phyloP scores from a whole-genome alignment of 2,888 invertebrate species.

The Sinodicranocentrus sp. region DNA sequence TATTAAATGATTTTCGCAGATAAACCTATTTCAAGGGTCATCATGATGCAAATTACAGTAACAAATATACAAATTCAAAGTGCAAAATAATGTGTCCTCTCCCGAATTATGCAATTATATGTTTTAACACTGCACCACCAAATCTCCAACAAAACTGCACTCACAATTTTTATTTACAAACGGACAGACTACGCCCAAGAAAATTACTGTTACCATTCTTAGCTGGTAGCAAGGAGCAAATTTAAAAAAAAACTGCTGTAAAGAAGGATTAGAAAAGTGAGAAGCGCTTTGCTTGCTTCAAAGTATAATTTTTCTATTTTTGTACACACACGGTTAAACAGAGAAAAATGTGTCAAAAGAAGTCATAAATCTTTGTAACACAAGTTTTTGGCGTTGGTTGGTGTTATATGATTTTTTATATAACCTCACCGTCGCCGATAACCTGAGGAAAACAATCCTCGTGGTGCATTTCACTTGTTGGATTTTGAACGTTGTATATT shows the following conservation, averaged over 20 bases:
- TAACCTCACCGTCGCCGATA: no score
- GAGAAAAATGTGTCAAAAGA: slow-evolving; percentile 7
- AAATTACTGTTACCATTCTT: slow-evolving; percentile 39
- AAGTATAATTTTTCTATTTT: neutral
- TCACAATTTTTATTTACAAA: no score
- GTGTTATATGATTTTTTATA: neutral
- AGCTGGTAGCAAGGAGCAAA: neutral
- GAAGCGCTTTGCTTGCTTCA: neutral
- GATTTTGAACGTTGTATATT: slow-evolving; percentile 1
- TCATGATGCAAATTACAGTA: slow-evolving; percentile 2
- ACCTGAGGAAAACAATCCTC: no score
- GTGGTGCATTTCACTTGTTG: no score
- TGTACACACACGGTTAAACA: neutral
- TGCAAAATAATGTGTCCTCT: no score
- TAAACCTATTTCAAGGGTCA: slow-evolving; percentile 47
- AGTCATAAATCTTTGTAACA: slow-evolving; percentile 37
- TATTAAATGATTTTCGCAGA: slow-evolving; percentile 36
- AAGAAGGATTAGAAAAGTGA: slow-evolving; percentile 4
- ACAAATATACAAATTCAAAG: no score
- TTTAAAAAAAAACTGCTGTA: neutral
- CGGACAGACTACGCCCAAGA: slow-evolving; percentile 55
- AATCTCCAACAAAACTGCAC: no score
- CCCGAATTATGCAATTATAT: no score
- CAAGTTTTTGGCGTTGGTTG: neutral
- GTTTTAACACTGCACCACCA: no score